These are phyloP conservation scores for Leptinotarsa undecemlineata DNA, from an alignment of 1,140 invertebrate species.

Conservation along the genomic window DNA sequence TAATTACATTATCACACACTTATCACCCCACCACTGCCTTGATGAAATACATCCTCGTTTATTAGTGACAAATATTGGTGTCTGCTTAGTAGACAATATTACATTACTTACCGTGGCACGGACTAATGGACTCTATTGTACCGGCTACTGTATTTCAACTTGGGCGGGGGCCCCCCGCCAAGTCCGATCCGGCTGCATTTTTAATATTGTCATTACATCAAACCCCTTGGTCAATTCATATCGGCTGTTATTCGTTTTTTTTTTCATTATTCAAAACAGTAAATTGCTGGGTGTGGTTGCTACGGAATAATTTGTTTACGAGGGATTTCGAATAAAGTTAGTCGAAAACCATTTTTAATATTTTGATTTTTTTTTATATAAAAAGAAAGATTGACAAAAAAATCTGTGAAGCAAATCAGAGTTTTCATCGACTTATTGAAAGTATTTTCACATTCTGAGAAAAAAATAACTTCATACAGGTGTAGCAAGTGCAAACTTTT, in stretches of 20 bases:
- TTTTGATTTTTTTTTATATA: no score
- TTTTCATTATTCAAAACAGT: not conserved
- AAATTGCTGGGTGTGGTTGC: not conserved
- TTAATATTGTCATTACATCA: constrained; percentile 39
- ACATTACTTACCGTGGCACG: constrained; percentile 41
- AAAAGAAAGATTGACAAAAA: no score
- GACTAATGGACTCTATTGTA: constrained; percentile 41
- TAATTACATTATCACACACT: constrained; percentile 1
- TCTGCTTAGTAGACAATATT: constrained; percentile 40
- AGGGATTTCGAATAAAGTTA: not conserved
- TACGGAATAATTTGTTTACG: not conserved
- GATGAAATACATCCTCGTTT: constrained; percentile 29
- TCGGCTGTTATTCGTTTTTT: not conserved
- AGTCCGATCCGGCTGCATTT: constrained; percentile 34
- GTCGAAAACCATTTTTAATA: no score
- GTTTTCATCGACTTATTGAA: no score
- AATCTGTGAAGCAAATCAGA: no score
- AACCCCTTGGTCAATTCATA: constrained; percentile 16
- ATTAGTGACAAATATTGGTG: constrained; percentile 42
- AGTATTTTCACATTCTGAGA: no score
- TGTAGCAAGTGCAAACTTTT: no score
- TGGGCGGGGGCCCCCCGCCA: constrained; percentile 37
- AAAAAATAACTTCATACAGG: no score
- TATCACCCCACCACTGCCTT: not conserved
- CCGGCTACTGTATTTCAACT: constrained; percentile 42